A percentile compares a stretch with the other conserved stretches of the same genome.
Conservation (phyloP, 1,140 invertebrate species). For the Drosophila neocordata region DNA sequence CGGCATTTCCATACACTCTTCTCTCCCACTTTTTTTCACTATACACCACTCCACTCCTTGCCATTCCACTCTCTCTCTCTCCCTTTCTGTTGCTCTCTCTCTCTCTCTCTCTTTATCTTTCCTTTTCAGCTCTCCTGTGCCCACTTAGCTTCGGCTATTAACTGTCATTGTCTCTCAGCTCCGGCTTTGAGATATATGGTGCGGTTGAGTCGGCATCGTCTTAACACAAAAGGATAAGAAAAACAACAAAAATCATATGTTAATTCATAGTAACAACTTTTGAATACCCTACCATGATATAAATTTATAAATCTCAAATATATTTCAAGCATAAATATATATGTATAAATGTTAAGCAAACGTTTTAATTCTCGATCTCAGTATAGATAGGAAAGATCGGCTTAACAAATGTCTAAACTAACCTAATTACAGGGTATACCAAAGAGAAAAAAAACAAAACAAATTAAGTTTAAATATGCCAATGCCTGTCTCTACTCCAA, state of each 20-base stretch:
- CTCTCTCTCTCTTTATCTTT: conserved; percentile 11
- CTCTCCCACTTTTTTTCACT: conserved; percentile 18
- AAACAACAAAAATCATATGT: conserved; percentile 22
- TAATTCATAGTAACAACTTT: not conserved
- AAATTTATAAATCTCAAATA: no score
- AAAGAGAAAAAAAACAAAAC: conserved; percentile 22
- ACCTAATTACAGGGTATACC: not conserved
- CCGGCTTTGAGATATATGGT: conserved; percentile 18
- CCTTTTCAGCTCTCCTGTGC: conserved; percentile 25
- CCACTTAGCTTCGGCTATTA: conserved; percentile 62
- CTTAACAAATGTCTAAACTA: not conserved
- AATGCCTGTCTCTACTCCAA: conserved; percentile 31
- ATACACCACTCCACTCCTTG: no score
- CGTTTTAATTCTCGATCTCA: no score
- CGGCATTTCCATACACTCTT: conserved; percentile 29
- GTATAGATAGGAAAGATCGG: no score
- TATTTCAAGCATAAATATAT: no score
- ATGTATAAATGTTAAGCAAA: no score
- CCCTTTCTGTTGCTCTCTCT: not conserved
- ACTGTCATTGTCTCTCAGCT: conserved; percentile 58
- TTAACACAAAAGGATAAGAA: conserved; percentile 72
- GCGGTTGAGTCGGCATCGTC: conserved; percentile 36
- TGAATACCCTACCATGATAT: not conserved
- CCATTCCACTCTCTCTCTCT: no score
- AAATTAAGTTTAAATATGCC: conserved; percentile 79